phyloP scores from a whole-genome alignment of 2,888 invertebrate genomes.

The Orchestes rusci region DNA sequence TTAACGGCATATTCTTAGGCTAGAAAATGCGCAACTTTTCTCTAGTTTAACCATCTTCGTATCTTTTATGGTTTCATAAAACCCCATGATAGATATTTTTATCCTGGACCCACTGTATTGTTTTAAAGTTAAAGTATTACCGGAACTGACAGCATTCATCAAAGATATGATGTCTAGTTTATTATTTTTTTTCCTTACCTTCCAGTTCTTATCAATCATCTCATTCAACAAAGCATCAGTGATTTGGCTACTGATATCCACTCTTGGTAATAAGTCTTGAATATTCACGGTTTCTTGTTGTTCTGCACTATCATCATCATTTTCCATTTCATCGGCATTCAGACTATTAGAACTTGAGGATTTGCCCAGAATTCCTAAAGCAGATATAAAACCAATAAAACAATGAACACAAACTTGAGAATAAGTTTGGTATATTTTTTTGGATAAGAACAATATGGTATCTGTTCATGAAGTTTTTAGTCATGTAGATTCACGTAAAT shows the following conservation, averaged over 20 bases:
- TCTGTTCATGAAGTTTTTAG: too few species aligned
- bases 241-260: slow-evolving; percentile 76
- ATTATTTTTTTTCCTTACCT: slow-evolving; percentile 43
- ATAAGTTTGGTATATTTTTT: too few species aligned
- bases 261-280: slow-evolving; percentile 67
- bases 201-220: slow-evolving; percentile 89
- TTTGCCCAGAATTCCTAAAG: slow-evolving; percentile 36
- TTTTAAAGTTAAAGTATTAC: background rate
- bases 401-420: background rate
- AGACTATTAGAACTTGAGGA: slow-evolving; percentile 51
- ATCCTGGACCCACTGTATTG: too few species aligned
- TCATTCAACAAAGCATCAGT: slow-evolving; percentile 75
- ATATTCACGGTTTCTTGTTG: slow-evolving; percentile 46
- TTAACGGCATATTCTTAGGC: too few species aligned
- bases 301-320: slow-evolving; percentile 32
- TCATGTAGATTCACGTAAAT: too few species aligned
- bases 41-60: too few species aligned
- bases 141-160: background rate
- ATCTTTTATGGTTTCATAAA: too few species aligned
- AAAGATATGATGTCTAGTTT: background rate
- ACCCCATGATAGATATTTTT: background rate
- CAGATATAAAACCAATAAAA: background rate
- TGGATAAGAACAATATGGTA: too few species aligned
- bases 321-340: slow-evolving; percentile 43
- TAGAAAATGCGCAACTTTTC: too few species aligned